Percentiles rank a stretch among this genome's conserved stretches.
Conservation (phyloP, 2,113 vertebrate genomes). For the Camelus dromedarius region DNA sequence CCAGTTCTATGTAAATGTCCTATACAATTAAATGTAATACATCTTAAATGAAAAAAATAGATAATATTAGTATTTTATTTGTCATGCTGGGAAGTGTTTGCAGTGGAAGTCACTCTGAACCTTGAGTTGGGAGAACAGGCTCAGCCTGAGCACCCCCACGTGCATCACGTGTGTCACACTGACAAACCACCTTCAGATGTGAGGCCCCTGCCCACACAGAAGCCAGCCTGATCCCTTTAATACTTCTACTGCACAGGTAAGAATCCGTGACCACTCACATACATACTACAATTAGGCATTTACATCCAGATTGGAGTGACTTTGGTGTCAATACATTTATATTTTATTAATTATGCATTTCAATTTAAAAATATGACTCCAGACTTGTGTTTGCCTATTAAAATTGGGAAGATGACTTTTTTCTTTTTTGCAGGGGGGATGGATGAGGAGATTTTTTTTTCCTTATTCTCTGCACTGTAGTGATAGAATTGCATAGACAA, state of each 20-base stretch:
- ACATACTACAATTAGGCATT: not conserved
- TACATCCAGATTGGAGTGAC: not conserved
- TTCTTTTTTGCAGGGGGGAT: too few relatives aligned
- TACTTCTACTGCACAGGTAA: not conserved
- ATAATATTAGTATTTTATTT: not conserved
- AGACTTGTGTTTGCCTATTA: not conserved
- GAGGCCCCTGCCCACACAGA: not conserved
- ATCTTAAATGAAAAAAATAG: not conserved
- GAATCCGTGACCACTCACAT: not conserved
- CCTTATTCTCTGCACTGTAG: not conserved
- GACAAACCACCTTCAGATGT: not conserved
- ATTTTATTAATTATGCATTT: not conserved
- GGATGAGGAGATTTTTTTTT: not conserved
- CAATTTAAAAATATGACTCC: not conserved
- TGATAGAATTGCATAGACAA: not conserved
- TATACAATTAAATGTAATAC: not conserved
- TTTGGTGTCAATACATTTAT: not conserved
- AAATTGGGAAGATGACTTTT: not conserved
- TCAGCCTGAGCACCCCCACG: not conserved
- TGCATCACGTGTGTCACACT: not conserved
- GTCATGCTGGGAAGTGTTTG: not conserved
- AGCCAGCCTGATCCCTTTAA: not conserved
- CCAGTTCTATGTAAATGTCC: not conserved
- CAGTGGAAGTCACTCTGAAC: not conserved
- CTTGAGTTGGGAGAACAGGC: not conserved